Conservation (phyloP, 2,113 vertebrate species). For the Antechinus flavipes region DNA sequence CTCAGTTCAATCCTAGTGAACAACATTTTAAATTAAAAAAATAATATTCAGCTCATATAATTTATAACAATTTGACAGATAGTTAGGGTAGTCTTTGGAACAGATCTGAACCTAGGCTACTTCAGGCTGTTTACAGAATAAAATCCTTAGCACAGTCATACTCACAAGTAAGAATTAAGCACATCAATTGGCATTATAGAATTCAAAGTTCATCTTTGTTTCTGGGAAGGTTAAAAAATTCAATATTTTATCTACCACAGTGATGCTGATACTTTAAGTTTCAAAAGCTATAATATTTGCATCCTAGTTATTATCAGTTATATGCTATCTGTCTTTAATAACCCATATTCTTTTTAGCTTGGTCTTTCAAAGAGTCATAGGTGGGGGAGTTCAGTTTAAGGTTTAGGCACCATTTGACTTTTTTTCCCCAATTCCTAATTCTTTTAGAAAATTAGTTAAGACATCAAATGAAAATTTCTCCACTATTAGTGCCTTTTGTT, state of each 20-base stretch:
- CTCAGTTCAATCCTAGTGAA: constrained; percentile 34
- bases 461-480: constrained; percentile 31
- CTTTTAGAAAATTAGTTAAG: constrained; percentile 43
- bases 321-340: constrained; percentile 23
- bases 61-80: constrained; percentile 57
- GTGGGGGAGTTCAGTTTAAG: constrained; percentile 24
- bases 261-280: constrained; percentile 29
- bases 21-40: constrained; percentile 72
- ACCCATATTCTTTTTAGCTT: constrained; percentile 26
- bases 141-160: neutral
- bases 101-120: constrained; percentile 76
- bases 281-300: constrained; percentile 44
- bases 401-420: constrained; percentile 19
- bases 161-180: constrained; percentile 6
- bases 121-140: constrained; percentile 54
- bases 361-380: constrained; percentile 44
- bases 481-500: neutral
- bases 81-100: constrained; percentile 71
- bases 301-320: constrained; percentile 12
- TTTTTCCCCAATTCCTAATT: constrained; percentile 42
- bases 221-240: constrained; percentile 26
- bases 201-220: neutral
- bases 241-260: neutral
- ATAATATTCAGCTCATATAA: constrained; percentile 58
- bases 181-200: neutral